Conservation (phyloP, 2,888 invertebrate species). For the Laothoe populi region DNA sequence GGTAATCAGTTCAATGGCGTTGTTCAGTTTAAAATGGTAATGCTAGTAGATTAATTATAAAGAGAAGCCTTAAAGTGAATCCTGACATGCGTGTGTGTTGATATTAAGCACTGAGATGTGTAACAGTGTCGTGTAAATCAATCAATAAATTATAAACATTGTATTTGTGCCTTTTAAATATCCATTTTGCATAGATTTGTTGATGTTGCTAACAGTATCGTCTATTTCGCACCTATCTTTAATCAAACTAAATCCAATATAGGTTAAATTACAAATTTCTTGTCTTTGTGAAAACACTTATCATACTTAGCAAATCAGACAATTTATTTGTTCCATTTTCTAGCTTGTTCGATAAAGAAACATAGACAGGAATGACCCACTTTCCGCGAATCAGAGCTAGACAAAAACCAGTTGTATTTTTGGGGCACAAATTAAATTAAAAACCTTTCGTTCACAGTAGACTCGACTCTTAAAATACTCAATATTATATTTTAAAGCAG, state of each 20-base stretch:
- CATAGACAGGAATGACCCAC: background rate
- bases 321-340: constrained; percentile 1
- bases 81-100: too few relatives aligned
- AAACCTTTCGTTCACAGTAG: background rate
- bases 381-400: constrained; percentile 1
- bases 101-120: too few relatives aligned
- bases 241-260: background rate
- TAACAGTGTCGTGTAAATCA: too few relatives aligned
- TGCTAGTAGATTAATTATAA: too few relatives aligned
- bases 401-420: background rate
- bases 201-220: background rate
- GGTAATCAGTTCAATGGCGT: too few relatives aligned
- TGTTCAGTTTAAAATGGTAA: too few relatives aligned
- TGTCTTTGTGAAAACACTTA: constrained; percentile 7
- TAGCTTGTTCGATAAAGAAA: constrained; percentile 6
- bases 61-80: too few relatives aligned
- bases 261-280: constrained; percentile 2
- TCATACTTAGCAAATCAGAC: background rate
- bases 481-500: too few relatives aligned
- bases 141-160: too few relatives aligned
- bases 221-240: background rate
- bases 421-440: background rate
- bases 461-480: too few relatives aligned
- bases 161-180: too few relatives aligned
- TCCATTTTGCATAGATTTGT: too few relatives aligned